These are phyloP conservation scores for Scaptomyza pallida DNA, from an alignment of 1,140 invertebrate genomes.

Conservation along the genomic window DNA sequence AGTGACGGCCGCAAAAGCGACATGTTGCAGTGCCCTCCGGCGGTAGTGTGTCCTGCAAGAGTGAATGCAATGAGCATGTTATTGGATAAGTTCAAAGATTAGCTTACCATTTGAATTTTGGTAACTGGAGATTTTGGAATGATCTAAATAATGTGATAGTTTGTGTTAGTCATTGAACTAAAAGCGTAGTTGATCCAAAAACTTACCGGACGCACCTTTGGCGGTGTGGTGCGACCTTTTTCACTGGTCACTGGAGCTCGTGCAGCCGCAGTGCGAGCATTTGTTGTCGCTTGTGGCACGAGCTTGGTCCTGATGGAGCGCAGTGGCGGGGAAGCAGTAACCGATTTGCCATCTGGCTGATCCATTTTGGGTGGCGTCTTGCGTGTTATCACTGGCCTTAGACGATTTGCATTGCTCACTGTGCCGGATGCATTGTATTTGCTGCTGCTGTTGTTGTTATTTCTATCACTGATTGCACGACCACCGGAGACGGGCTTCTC, in stretches of 20 bases:
- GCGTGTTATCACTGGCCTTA: slow-evolving; percentile 58
- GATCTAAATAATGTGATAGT: slow-evolving; percentile 13
- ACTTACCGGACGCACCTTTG: slow-evolving; percentile 22
- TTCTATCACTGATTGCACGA: slow-evolving; percentile 49
- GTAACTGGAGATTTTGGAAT: slow-evolving; percentile 58
- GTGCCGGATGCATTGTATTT: slow-evolving; percentile 41
- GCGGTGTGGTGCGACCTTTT: not conserved
- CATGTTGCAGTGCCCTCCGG: slow-evolving; percentile 85
- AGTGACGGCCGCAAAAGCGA: slow-evolving; percentile 89
- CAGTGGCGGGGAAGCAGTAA: not conserved
- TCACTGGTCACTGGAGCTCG: slow-evolving; percentile 3
- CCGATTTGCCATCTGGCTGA: not conserved
- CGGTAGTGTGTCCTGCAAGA: slow-evolving; percentile 8
- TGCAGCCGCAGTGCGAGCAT: not conserved
- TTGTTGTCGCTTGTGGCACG: not conserved
- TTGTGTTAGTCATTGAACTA: slow-evolving; percentile 5
- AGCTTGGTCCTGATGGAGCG: slow-evolving; percentile 5
- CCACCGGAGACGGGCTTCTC: slow-evolving; percentile 28
- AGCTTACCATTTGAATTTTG: slow-evolving; percentile 57
- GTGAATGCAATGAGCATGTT: not conserved
- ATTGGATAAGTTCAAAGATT: not conserved
- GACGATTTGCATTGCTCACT: slow-evolving; percentile 27
- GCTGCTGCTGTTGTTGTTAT: slow-evolving; percentile 22
- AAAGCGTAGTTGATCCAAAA: not conserved
- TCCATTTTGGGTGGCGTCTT: slow-evolving; percentile 50